Conservation (phyloP, 2,888 invertebrate species). For the Ceriagrion tenellum region DNA sequence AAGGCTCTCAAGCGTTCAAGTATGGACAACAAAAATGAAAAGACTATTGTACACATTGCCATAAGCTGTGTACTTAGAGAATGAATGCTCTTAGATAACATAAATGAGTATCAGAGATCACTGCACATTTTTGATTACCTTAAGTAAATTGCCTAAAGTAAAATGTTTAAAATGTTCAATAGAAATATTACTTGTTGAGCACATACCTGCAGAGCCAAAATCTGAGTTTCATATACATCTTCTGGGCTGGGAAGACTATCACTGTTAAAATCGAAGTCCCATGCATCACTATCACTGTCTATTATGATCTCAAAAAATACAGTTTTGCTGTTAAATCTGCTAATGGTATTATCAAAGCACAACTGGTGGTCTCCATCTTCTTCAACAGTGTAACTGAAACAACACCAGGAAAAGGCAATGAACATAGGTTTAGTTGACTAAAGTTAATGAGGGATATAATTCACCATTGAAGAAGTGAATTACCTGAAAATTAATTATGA, state of each 20-base stretch:
- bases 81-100: too few species aligned
- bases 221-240: constrained; percentile 81
- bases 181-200: too few species aligned
- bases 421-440: not conserved
- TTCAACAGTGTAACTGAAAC: constrained; percentile 74
- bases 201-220: constrained; percentile 77
- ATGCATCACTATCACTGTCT: constrained; percentile 79
- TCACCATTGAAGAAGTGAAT: not conserved
- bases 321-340: constrained; percentile 89
- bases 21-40: too few species aligned
- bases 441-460: not conserved
- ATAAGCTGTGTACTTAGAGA: too few species aligned
- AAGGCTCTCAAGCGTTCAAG: too few species aligned
- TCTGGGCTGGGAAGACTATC: constrained; percentile 78
- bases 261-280: constrained; percentile 73
- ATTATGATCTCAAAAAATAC: constrained; percentile 90
- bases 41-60: too few species aligned
- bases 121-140: too few species aligned
- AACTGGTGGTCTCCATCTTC: constrained; percentile 88
- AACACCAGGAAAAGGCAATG: not conserved
- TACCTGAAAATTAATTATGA: not conserved
- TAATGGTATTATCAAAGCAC: constrained; percentile 93
- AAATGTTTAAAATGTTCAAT: too few species aligned
- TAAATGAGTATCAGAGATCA: too few species aligned
- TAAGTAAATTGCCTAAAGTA: too few species aligned